Percentiles rank a stretch among this genome's conserved stretches.
These are phyloP conservation scores for Cotesia typhae DNA, from an alignment of 1,140 invertebrate species.

Conservation along the genomic window DNA sequence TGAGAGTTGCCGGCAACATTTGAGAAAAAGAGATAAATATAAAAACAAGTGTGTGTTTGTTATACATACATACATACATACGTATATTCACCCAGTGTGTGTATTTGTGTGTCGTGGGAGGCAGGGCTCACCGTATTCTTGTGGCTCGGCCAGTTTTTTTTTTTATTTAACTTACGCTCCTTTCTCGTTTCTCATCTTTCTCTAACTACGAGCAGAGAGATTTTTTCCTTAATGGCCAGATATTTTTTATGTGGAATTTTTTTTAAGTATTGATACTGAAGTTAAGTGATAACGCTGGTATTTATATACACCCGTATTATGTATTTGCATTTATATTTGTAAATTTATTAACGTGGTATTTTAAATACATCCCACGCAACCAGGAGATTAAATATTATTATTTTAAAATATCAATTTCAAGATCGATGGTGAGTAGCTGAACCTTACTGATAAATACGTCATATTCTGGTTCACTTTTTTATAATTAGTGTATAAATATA, in stretches of 20 bases:
- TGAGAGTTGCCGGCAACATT: conserved; percentile 41
- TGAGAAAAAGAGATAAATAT: conserved; percentile 29
- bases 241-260: neutral
- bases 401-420: too few species aligned
- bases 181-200: conserved; percentile 33
- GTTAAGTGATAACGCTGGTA: too few species aligned
- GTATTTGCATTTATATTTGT: too few species aligned
- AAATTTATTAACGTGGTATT: too few species aligned
- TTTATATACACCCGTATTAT: too few species aligned
- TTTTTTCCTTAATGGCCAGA: neutral
- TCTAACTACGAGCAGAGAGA: conserved; percentile 27
- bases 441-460: too few species aligned
- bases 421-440: too few species aligned
- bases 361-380: too few species aligned
- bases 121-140: conserved; percentile 39
- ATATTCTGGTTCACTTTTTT: too few species aligned
- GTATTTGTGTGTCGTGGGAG: conserved; percentile 48
- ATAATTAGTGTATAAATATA: too few species aligned
- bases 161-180: conserved; percentile 22
- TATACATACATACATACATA: conserved; percentile 11
- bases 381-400: too few species aligned
- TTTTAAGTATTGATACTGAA: neutral
- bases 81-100: conserved; percentile 38
- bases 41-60: conserved; percentile 22
- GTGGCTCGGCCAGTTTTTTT: conserved; percentile 37